Conservation (phyloP, 92 coral and sea anemone genomes). For the Epizoanthus rinbou region DNA sequence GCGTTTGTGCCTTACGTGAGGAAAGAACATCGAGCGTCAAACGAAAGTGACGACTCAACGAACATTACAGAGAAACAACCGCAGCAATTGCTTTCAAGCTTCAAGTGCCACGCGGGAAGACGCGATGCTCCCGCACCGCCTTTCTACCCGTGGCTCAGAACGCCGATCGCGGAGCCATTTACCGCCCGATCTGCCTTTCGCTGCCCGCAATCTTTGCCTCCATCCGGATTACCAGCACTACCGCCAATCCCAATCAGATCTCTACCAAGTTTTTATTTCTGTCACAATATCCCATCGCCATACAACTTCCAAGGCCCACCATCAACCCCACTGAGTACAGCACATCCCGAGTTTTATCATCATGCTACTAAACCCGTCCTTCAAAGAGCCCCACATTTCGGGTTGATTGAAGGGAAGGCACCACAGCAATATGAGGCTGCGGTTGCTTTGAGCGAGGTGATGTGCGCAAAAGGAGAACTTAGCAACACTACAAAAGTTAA, state of each 20-base stretch:
- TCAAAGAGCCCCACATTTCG: constrained; percentile 35
- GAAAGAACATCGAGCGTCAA: neutral
- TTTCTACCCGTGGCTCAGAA: constrained; percentile 30
- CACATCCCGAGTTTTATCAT: constrained; percentile 10
- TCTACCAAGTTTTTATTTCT: constrained; percentile 16
- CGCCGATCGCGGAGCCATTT: constrained; percentile 8
- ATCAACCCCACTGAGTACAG: constrained; percentile 6
- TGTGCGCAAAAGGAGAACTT: constrained; percentile 27
- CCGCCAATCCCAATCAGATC: constrained; percentile 15
- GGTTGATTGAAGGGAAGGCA: constrained; percentile 32
- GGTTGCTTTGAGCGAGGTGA: neutral
- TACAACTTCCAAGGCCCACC: constrained; percentile 6
- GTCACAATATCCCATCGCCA: constrained; percentile 13
- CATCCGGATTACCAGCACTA: constrained; percentile 7
- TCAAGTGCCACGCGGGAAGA: neutral
- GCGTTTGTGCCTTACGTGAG: constrained; percentile 50
- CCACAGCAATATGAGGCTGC: constrained; percentile 9
- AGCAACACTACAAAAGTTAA: constrained; percentile 37
- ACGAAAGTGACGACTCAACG: neutral
- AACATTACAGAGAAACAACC: neutral
- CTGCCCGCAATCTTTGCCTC: constrained; percentile 20
- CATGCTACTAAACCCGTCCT: constrained; percentile 20
- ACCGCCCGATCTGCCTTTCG: constrained; percentile 31
- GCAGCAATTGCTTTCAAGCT: neutral
- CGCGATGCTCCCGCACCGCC: neutral